Evolutionary conservation across 2,113 vertebrate species (phyloP).

Genomic region (Bombycilla garrulus): DNA sequence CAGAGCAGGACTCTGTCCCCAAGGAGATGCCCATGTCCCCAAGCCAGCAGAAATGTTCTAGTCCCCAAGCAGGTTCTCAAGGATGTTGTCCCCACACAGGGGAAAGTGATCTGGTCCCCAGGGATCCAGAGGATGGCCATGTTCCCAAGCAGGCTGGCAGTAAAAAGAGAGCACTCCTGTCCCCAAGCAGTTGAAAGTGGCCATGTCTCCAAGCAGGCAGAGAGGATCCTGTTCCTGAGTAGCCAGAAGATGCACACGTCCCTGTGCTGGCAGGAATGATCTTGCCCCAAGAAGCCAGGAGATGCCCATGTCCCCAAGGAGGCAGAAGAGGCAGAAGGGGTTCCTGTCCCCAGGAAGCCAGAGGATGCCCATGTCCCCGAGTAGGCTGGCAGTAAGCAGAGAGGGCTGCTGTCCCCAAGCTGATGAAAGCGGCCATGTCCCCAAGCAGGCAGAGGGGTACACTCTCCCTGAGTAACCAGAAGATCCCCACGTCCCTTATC

Average conservation of each 20-base stretch:
- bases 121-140: background rate
- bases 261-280: background rate
- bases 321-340: background rate
- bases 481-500: background rate
- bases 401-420: background rate
- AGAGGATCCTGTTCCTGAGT: background rate
- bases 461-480: background rate
- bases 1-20: background rate
- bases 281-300: background rate
- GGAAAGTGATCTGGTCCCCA: background rate
- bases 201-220: background rate
- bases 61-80: background rate
- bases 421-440: background rate
- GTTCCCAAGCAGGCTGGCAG: background rate
- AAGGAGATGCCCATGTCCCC: background rate
- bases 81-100: background rate
- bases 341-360: background rate
- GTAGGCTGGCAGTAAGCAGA: background rate
- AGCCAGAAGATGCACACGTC: background rate
- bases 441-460: background rate
- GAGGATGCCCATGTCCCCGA: background rate
- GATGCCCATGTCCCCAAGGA: background rate
- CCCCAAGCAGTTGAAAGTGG: background rate
- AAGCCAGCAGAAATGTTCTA: background rate
- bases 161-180: background rate